Evolutionary conservation across 2,113 vertebrate species (phyloP).

Genomic region (Eretmodus cyanostictus): DNA sequence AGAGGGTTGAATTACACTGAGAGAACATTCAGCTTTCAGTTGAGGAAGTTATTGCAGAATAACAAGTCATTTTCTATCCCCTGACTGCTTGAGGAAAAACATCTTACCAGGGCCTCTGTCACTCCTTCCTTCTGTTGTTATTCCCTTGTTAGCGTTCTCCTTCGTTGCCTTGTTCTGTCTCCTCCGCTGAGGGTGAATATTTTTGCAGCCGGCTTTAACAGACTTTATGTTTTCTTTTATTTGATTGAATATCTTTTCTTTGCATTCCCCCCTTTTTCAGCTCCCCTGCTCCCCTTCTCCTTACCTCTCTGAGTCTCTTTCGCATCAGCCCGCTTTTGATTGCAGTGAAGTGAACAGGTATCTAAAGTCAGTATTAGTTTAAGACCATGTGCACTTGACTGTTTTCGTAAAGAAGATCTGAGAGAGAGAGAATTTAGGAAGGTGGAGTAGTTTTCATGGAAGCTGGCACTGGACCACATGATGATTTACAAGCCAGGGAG

Average conservation of each 20-base stretch:
- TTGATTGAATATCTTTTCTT: conserved; percentile 15
- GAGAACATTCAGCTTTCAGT: conserved; percentile 8
- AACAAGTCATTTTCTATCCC: conserved; percentile 7
- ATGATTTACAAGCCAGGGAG: neutral
- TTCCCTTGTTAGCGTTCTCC: neutral
- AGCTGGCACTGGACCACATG: neutral
- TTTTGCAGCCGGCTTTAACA: neutral
- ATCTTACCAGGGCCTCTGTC: conserved; percentile 42
- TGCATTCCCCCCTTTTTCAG: neutral
- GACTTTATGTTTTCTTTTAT: conserved; percentile 4
- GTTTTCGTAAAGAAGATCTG: neutral
- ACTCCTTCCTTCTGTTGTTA: neutral
- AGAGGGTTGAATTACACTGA: conserved; percentile 26
- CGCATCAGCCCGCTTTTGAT: neutral
- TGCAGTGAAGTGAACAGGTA: neutral
- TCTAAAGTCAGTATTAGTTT: neutral
- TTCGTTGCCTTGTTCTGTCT: conserved; percentile 9
- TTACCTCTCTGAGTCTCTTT: neutral
- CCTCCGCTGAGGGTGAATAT: neutral
- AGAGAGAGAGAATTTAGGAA: neutral
- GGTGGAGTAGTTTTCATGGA: neutral
- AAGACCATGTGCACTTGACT: neutral
- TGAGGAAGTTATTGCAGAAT: conserved; percentile 34
- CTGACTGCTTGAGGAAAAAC: neutral
- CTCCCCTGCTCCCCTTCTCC: neutral